Evolutionary conservation across 1,140 invertebrate genomes (phyloP).

Genomic region (Hylaeus volcanicus): DNA sequence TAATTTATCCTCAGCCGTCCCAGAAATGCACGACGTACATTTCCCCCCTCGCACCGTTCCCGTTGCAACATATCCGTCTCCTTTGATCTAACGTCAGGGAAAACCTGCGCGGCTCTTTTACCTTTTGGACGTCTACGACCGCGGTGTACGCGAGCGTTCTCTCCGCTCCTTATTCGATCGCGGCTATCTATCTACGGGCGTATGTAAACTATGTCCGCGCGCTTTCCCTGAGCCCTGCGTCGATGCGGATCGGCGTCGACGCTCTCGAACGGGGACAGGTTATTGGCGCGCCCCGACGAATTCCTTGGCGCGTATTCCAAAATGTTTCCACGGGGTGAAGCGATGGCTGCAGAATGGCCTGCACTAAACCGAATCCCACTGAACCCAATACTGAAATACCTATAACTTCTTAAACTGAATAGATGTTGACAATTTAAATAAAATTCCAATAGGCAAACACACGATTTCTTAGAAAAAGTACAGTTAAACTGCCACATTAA

Average conservation of each 20-base stretch:
- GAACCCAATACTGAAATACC: no score
- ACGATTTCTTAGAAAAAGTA: no score
- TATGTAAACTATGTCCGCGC: slow-evolving; percentile 15
- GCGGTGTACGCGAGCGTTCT: neutral
- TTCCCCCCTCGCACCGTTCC: neutral
- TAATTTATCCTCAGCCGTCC: slow-evolving; percentile 76
- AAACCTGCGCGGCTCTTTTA: neutral
- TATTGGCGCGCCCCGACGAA: slow-evolving; percentile 63
- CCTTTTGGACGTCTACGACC: slow-evolving; percentile 7
- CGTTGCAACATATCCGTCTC: slow-evolving; percentile 11
- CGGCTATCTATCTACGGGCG: slow-evolving; percentile 19
- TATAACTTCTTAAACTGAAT: no score
- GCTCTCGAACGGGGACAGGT: slow-evolving; percentile 59
- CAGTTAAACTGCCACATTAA: no score
- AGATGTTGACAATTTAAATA: no score
- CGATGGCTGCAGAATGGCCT: neutral
- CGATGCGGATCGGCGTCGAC: slow-evolving; percentile 49
- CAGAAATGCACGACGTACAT: neutral
- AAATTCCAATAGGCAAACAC: no score
- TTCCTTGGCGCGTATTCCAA: slow-evolving; percentile 64
- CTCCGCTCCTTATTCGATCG: neutral
- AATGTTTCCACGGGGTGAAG: slow-evolving; percentile 55
- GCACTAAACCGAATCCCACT: no score
- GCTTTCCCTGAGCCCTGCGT: slow-evolving; percentile 3
- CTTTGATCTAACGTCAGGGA: slow-evolving; percentile 24